These are phyloP conservation scores for Hirudo medicinalis DNA, from an alignment of 1,140 invertebrate species.

Conservation along the genomic window DNA sequence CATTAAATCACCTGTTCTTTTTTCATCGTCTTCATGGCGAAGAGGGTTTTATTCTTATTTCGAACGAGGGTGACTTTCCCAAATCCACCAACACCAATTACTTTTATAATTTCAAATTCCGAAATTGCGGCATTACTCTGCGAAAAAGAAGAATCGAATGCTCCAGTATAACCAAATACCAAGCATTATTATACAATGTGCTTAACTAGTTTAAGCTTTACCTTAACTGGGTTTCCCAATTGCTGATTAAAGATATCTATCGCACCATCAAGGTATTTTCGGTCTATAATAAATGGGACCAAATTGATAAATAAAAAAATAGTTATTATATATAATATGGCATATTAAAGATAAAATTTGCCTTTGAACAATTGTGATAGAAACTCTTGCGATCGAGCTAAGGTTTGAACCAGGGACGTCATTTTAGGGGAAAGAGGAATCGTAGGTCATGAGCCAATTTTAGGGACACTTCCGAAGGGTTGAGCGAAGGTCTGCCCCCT, in stretches of 20 bases:
- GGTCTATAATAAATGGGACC: background rate
- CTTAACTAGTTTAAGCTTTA: background rate
- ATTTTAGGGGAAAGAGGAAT: too few relatives aligned
- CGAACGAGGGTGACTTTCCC: background rate
- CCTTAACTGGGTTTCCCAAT: conserved; percentile 1
- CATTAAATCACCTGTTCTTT: conserved; percentile 1
- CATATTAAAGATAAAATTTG: too few relatives aligned
- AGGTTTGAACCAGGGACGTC: too few relatives aligned
- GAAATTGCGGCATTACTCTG: background rate
- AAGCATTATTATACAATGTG: background rate
- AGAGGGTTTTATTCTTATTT: conserved; percentile 1
- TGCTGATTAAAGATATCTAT: background rate
- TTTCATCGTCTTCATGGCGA: conserved; percentile 5
- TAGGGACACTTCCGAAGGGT: too few relatives aligned
- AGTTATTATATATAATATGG: too few relatives aligned
- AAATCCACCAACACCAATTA: conserved; percentile 1
- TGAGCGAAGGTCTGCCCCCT: too few relatives aligned
- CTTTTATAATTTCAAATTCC: conserved; percentile 4
- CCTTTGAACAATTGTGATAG: too few relatives aligned
- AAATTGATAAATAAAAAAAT: too few relatives aligned
- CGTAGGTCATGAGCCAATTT: too few relatives aligned
- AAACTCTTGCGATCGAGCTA: too few relatives aligned
- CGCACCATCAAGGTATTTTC: conserved; percentile 8
- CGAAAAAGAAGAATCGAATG: background rate
- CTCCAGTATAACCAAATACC: background rate